Conservation (phyloP, 2,797 vertebrate genomes). For the Paramormyrops hopkinsi region DNA sequence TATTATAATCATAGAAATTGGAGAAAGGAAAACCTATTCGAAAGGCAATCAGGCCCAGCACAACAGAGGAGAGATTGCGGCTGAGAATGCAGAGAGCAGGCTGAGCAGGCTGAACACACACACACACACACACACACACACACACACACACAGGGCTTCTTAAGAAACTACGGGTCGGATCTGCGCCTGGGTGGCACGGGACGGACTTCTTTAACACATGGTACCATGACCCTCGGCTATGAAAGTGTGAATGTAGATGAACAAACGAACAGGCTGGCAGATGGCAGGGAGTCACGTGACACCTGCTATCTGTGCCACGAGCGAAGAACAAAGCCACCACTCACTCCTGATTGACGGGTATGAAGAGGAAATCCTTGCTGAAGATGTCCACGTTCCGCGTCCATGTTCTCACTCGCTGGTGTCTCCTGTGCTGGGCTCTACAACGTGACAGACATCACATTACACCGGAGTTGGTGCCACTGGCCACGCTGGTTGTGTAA, state of each 20-base stretch:
- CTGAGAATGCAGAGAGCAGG: neutral
- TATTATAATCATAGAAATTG: neutral
- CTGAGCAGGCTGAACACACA: neutral
- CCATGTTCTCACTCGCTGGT: slow-evolving; percentile 88
- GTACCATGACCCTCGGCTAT: neutral
- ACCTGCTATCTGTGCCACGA: neutral
- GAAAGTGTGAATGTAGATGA: neutral
- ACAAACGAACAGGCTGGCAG: neutral
- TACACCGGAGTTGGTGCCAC: neutral
- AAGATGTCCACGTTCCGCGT: slow-evolving; percentile 91
- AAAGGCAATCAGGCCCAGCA: neutral
- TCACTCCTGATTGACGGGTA: slow-evolving; percentile 95
- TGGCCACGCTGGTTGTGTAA: no score
- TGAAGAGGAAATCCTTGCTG: slow-evolving; percentile 89
- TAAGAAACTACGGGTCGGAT: neutral
- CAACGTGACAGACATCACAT: slow-evolving; percentile 15
- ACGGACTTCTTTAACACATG: neutral
- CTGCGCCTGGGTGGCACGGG: neutral
- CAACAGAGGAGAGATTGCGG: neutral
- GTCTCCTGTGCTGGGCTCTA: slow-evolving; percentile 71
- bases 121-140: neutral
- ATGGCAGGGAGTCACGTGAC: neutral
- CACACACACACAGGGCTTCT: neutral
- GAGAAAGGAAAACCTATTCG: neutral
- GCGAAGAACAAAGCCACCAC: slow-evolving; percentile 34